phyloP scores from a whole-genome alignment of 2,797 vertebrate genomes.

The Enteromius treurensis region DNA sequence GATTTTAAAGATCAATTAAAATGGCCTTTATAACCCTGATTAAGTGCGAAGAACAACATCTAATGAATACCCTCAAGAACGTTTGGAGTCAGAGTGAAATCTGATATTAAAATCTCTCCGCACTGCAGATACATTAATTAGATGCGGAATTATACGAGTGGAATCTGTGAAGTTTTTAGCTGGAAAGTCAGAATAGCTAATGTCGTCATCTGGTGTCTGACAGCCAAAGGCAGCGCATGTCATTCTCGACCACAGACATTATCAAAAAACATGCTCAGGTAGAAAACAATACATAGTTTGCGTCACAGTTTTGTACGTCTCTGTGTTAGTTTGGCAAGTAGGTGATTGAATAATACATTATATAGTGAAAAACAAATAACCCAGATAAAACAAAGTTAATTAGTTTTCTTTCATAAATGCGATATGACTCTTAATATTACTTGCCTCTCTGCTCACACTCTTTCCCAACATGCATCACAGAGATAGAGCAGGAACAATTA shows the following conservation, averaged over 20 bases:
- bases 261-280: not conserved
- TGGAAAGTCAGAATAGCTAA: conserved; percentile 33
- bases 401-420: not conserved
- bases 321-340: not conserved
- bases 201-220: not conserved
- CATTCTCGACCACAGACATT: not conserved
- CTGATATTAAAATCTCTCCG: conserved; percentile 40
- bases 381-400: not conserved
- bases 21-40: conserved; percentile 49
- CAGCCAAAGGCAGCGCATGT: not conserved
- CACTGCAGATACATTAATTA: conserved; percentile 32
- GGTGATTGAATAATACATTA: not conserved
- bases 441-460: not conserved
- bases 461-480: conserved; percentile 36
- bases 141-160: conserved; percentile 13
- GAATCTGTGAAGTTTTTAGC: conserved; percentile 34
- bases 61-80: conserved; percentile 47
- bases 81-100: conserved; percentile 24
- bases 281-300: not conserved
- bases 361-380: not conserved
- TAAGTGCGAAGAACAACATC: conserved; percentile 28
- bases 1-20: conserved; percentile 48
- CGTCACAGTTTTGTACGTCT: not conserved
- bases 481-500: conserved; percentile 46
- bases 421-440: not conserved